These are phyloP conservation scores for Miniopterus natalensis DNA, from an alignment of 2,113 vertebrate genomes.

Conservation along the genomic window DNA sequence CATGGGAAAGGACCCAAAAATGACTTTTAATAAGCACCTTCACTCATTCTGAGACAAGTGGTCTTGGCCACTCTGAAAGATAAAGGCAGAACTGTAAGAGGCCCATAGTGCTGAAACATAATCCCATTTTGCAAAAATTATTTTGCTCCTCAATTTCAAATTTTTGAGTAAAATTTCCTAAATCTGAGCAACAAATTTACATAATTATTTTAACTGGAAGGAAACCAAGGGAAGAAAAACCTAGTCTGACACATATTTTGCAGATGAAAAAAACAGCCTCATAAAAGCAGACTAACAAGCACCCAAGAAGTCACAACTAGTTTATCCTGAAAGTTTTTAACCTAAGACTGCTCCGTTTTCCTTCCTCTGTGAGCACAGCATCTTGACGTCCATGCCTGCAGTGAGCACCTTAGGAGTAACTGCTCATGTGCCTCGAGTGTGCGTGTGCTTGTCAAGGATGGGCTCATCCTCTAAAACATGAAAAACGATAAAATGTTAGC, in stretches of 20 bases:
- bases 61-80: neutral
- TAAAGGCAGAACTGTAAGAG: neutral
- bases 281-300: neutral
- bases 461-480: neutral
- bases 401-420: neutral
- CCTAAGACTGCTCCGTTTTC: neutral
- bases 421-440: neutral
- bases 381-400: neutral
- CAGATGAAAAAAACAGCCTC: neutral
- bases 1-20: neutral
- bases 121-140: neutral
- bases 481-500: neutral
- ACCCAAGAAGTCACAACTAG: neutral
- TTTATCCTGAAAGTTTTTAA: neutral
- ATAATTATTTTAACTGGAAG: neutral
- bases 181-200: neutral
- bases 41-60: neutral
- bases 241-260: neutral
- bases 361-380: neutral
- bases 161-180: neutral
- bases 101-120: neutral
- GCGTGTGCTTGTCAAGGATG: neutral
- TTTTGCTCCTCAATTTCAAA: neutral
- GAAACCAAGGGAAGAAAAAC: neutral
- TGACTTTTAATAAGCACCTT: neutral